phyloP scores from a whole-genome alignment of 2,113 vertebrate genomes.

The Mystacornis crossleyi region DNA sequence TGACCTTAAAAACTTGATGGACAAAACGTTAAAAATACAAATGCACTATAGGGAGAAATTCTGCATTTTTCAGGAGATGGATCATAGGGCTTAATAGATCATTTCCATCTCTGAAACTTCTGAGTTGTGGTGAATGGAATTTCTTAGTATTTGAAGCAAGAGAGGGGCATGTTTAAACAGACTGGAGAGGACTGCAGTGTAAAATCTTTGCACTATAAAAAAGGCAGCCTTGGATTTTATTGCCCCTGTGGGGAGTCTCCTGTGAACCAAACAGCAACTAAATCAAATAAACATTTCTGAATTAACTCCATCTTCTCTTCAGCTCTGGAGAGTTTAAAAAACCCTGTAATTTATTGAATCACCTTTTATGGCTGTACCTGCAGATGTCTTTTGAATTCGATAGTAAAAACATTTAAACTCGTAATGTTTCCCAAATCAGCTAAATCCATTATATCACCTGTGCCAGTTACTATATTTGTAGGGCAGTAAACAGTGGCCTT shows the following conservation, averaged over 20 bases:
- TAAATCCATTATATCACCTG: conserved; percentile 41
- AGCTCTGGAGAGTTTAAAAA: conserved; percentile 16
- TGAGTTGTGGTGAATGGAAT: conserved; percentile 56
- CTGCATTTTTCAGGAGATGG: neutral
- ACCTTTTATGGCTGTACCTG: conserved; percentile 10
- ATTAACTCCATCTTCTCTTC: conserved; percentile 50
- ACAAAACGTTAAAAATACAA: neutral
- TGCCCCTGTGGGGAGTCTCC: conserved; percentile 30
- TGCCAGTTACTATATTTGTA: conserved; percentile 39
- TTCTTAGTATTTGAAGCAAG: conserved; percentile 53
- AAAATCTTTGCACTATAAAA: conserved; percentile 57
- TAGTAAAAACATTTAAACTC: conserved; percentile 40
- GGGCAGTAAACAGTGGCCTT: conserved; percentile 49
- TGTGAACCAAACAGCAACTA: conserved; percentile 52
- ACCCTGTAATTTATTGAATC: neutral
- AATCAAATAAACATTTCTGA: conserved; percentile 63
- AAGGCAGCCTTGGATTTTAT: conserved; percentile 53
- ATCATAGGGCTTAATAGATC: conserved; percentile 1
- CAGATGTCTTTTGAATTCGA: conserved; percentile 49
- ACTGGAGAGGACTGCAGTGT: neutral
- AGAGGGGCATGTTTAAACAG: conserved; percentile 28
- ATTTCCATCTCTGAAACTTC: conserved; percentile 47
- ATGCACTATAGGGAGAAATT: neutral
- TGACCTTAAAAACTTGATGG: conserved; percentile 1
- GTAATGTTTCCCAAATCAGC: conserved; percentile 13